Evolutionary conservation across 92 coral and sea anemone genomes (phyloP).

Genomic region (Umimayanthus kanabou): DNA sequence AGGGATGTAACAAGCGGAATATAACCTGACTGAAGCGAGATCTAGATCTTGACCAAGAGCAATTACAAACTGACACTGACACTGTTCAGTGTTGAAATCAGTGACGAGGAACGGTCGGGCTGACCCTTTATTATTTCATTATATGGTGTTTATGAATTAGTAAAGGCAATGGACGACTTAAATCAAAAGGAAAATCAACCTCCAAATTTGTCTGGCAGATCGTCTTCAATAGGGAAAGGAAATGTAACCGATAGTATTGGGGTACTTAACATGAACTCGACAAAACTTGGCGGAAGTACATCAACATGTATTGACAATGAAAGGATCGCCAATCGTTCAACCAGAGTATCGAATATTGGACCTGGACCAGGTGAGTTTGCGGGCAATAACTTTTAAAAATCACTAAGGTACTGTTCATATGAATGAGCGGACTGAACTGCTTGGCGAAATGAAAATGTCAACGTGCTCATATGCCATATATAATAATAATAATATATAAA

Average conservation of each 20-base stretch:
- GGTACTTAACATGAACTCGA: neutral
- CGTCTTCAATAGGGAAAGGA: neutral
- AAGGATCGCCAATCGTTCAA: neutral
- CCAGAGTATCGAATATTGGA: neutral
- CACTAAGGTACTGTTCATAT: too few species aligned
- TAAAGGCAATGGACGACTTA: neutral
- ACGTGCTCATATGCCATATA: too few species aligned
- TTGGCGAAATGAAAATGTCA: too few species aligned
- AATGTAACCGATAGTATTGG: neutral
- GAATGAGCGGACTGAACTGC: neutral
- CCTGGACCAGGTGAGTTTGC: constrained; percentile 4
- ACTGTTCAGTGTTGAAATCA: too few species aligned
- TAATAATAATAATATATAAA: too few species aligned
- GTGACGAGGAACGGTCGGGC: neutral
- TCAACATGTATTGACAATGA: neutral
- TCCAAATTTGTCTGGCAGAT: neutral
- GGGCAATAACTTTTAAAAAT: too few species aligned
- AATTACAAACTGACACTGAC: neutral
- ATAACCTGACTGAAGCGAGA: neutral
- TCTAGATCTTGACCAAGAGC: neutral
- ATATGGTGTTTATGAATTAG: neutral
- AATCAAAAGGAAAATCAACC: constrained; percentile 20
- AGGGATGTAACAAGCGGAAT: neutral
- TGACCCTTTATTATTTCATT: neutral
- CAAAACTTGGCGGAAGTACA: neutral